A percentile compares a stretch with the other conserved stretches of the same genome.
phyloP scores from a whole-genome alignment of 2,888 invertebrate species.

The Trachelus troglodyta region DNA sequence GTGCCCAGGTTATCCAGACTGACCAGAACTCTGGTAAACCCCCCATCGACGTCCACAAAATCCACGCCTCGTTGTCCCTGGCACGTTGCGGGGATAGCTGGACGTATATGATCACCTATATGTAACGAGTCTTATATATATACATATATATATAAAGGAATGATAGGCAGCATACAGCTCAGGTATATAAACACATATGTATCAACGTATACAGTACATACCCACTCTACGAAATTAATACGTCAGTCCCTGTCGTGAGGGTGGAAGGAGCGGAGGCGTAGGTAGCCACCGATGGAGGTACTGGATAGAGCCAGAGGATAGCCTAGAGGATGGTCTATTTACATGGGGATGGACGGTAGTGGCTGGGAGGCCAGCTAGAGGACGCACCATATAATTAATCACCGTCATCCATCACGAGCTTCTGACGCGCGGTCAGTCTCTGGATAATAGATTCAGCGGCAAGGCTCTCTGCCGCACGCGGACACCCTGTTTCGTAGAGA shows the following conservation, averaged over 20 bases:
- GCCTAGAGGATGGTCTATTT: conserved; percentile 11
- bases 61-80: conserved; percentile 38
- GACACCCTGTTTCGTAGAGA: background rate
- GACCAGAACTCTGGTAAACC: conserved; percentile 5
- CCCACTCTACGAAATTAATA: conserved; percentile 37
- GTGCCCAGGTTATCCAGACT: background rate
- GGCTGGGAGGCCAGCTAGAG: conserved; percentile 6
- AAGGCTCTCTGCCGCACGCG: background rate
- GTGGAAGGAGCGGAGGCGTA: background rate
- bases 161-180: too few relatives aligned
- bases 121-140: background rate
- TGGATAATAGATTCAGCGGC: conserved; percentile 44
- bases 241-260: conserved; percentile 16
- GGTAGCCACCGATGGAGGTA: conserved; percentile 1
- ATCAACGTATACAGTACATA: background rate
- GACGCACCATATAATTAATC: conserved; percentile 50
- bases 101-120: conserved; percentile 10
- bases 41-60: conserved; percentile 34
- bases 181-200: background rate
- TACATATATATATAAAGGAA: conserved; percentile 7
- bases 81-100: conserved; percentile 40
- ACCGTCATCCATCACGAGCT: conserved; percentile 58
- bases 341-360: conserved; percentile 5
- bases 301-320: background rate
- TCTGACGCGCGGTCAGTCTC: conserved; percentile 51